A percentile compares a stretch with the other conserved stretches of the same genome.
phyloP scores from a whole-genome alignment of 2,888 invertebrate species.

The Chironomus riparius region DNA sequence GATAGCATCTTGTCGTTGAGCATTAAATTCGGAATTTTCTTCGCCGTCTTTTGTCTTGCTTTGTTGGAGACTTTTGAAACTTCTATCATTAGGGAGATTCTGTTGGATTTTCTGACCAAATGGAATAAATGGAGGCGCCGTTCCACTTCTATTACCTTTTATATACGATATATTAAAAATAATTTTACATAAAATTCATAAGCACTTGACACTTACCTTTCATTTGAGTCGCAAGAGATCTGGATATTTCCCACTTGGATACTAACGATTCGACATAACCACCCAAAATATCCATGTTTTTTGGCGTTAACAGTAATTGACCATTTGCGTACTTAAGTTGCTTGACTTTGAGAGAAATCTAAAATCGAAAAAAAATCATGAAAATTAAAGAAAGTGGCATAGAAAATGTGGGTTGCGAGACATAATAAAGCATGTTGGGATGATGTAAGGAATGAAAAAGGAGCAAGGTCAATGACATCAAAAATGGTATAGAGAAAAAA shows the following conservation, averaged over 20 bases:
- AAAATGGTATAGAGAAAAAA: neutral
- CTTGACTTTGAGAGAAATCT: constrained; percentile 43
- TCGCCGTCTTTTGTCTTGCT: constrained; percentile 49
- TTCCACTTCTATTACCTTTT: constrained; percentile 36
- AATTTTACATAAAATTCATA: neutral
- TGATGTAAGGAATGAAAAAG: neutral
- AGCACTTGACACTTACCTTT: constrained; percentile 40
- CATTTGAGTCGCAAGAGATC: constrained; percentile 55
- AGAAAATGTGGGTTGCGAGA: neutral
- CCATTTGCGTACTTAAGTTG: constrained; percentile 59
- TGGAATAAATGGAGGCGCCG: constrained; percentile 81
- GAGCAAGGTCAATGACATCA: constrained; percentile 16
- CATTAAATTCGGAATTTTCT: constrained; percentile 77
- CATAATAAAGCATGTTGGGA: neutral
- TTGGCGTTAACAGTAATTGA: constrained; percentile 60
- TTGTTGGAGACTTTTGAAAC: constrained; percentile 61
- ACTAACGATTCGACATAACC: constrained; percentile 72
- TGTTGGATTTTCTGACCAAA: constrained; percentile 71
- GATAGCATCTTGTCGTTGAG: constrained; percentile 82
- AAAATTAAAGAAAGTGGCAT: neutral
- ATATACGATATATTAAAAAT: neutral
- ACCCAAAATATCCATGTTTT: constrained; percentile 64
- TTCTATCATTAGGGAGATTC: constrained; percentile 48
- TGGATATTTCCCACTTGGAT: constrained; percentile 78
- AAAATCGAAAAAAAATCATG: neutral